These are phyloP conservation scores for Thalassarche chlororhynchos DNA, from an alignment of 2,113 vertebrate species.

Conservation along the genomic window DNA sequence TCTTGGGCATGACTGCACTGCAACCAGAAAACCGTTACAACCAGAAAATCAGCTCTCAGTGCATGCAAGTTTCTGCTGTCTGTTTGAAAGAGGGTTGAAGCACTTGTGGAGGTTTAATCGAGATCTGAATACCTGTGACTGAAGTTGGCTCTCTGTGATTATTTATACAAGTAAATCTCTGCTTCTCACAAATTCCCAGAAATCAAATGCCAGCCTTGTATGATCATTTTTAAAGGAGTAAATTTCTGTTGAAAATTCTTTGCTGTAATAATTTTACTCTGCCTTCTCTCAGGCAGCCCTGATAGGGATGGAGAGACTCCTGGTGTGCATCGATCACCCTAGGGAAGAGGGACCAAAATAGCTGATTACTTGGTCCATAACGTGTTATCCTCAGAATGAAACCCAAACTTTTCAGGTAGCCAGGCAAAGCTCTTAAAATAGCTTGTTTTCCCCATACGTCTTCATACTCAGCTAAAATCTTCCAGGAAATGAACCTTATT, in stretches of 20 bases:
- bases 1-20: background rate
- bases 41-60: background rate
- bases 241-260: conserved; percentile 54
- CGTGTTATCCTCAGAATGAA: background rate
- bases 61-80: background rate
- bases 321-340: background rate
- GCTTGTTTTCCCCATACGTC: background rate
- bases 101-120: conserved; percentile 10
- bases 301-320: background rate
- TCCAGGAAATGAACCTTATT: background rate
- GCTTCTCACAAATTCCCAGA: conserved; percentile 33
- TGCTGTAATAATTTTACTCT: conserved; percentile 33
- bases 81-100: background rate
- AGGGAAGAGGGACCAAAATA: background rate
- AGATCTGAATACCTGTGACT: conserved; percentile 54
- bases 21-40: background rate
- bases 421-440: background rate
- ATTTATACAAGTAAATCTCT: conserved; percentile 58
- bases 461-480: background rate
- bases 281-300: background rate
- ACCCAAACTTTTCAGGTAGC: background rate
- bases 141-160: conserved; percentile 42
- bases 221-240: conserved; percentile 18
- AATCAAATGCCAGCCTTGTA: conserved; percentile 42
- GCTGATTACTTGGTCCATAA: background rate